Conservation (phyloP, 2,888 invertebrate genomes). For the Rhodophaea formosa region DNA sequence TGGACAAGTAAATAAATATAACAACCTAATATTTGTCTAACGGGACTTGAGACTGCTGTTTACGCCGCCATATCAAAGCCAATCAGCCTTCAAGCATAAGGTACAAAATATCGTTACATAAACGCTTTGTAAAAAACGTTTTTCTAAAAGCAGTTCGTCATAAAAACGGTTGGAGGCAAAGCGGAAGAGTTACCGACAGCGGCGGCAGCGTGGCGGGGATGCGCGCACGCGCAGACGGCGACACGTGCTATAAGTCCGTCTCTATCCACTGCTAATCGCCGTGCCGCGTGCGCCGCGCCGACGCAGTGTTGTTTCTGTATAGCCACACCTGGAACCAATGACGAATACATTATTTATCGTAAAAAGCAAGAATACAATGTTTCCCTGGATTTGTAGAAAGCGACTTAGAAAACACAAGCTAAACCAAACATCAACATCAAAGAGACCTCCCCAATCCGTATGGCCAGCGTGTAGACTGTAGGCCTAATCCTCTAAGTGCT, state of each 20-base stretch:
- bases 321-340: constrained; percentile 67
- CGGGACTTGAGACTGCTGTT: no score
- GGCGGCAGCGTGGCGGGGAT: constrained; percentile 25
- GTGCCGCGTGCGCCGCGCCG: constrained; percentile 77
- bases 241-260: constrained; percentile 75
- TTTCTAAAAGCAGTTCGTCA: constrained; percentile 5
- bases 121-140: neutral
- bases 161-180: constrained; percentile 9
- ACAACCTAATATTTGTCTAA: no score
- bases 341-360: no score
- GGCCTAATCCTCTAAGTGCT: no score
- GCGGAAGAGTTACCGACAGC: constrained; percentile 16
- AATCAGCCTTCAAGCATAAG: neutral
- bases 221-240: constrained; percentile 30
- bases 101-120: neutral
- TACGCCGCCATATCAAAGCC: no score
- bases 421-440: no score
- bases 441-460: no score
- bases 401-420: no score
- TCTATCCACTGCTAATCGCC: constrained; percentile 84
- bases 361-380: no score
- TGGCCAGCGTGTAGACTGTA: no score
- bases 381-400: no score
- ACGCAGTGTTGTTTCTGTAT: constrained; percentile 73
- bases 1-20: no score